These are phyloP conservation scores for Chrysogorgia sp. DNA, from an alignment of 92 coral and sea anemone species.

Conservation along the genomic window DNA sequence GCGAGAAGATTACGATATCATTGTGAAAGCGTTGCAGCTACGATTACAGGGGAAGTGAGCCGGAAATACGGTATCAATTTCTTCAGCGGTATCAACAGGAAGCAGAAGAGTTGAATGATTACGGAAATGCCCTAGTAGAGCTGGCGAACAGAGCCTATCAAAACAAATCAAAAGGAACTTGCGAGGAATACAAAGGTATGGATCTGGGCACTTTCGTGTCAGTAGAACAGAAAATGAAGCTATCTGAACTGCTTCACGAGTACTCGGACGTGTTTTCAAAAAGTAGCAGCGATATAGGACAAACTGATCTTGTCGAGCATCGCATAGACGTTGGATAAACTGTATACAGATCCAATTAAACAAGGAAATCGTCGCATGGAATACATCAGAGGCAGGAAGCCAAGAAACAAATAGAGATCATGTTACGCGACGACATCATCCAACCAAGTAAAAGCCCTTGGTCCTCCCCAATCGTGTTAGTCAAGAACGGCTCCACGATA, in stretches of 20 bases:
- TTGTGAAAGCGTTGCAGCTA: background rate
- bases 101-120: background rate
- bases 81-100: slow-evolving; percentile 1
- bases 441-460: too few relatives aligned
- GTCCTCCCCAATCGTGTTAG: too few relatives aligned
- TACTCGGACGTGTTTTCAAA: slow-evolving; percentile 45
- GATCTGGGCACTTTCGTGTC: slow-evolving; percentile 13
- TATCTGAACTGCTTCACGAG: slow-evolving; percentile 49
- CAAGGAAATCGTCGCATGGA: too few relatives aligned
- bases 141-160: background rate
- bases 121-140: background rate
- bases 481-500: too few relatives aligned
- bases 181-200: slow-evolving; percentile 2
- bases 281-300: slow-evolving; percentile 38
- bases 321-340: slow-evolving; percentile 45
- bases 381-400: too few relatives aligned
- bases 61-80: background rate
- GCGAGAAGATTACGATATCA: background rate
- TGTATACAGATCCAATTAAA: too few relatives aligned
- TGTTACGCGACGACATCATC: too few relatives aligned
- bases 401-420: too few relatives aligned
- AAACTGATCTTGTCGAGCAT: slow-evolving; percentile 54
- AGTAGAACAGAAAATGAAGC: slow-evolving; percentile 29
- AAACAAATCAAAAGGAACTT: background rate
- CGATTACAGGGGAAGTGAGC: background rate